These are phyloP conservation scores for Allobates femoralis DNA, from an alignment of 2,797 vertebrate genomes.

Conservation along the genomic window DNA sequence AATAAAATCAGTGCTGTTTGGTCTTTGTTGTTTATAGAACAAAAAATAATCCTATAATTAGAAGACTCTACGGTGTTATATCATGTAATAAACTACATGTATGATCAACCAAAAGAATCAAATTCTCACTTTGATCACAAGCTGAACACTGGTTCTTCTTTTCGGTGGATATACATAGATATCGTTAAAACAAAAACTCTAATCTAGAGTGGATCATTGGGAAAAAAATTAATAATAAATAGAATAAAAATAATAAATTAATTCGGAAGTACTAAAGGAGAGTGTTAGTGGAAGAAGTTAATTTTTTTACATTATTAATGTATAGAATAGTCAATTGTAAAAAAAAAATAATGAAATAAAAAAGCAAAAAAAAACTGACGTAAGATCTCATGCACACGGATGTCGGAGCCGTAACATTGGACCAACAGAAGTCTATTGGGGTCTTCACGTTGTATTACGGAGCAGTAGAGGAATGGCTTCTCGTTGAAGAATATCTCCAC, in stretches of 20 bases:
- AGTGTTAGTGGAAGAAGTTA: constrained; percentile 11
- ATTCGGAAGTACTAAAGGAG: constrained; percentile 5
- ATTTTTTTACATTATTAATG: not conserved
- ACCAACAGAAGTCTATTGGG: not conserved
- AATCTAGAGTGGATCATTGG: constrained; percentile 9
- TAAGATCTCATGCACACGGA: not conserved
- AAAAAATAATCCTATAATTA: constrained; percentile 75
- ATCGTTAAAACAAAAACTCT: not conserved
- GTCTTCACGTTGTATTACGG: not conserved
- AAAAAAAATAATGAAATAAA: not conserved
- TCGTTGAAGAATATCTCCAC: not conserved
- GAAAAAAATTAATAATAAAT: constrained; percentile 12
- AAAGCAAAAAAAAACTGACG: not conserved
- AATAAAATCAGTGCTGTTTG: constrained; percentile 77
- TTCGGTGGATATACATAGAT: constrained; percentile 25
- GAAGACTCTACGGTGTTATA: constrained; percentile 70
- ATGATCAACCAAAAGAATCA: constrained; percentile 26
- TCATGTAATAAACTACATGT: constrained; percentile 32
- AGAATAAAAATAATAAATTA: constrained; percentile 35
- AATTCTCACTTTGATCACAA: constrained; percentile 11
- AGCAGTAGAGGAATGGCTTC: not conserved
- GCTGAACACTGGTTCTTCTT: not conserved
- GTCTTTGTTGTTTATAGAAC: constrained; percentile 78
- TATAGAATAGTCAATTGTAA: not conserved
- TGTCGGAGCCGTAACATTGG: not conserved